phyloP scores from a whole-genome alignment of 2,113 vertebrate genomes.

The Gobio gobio region DNA sequence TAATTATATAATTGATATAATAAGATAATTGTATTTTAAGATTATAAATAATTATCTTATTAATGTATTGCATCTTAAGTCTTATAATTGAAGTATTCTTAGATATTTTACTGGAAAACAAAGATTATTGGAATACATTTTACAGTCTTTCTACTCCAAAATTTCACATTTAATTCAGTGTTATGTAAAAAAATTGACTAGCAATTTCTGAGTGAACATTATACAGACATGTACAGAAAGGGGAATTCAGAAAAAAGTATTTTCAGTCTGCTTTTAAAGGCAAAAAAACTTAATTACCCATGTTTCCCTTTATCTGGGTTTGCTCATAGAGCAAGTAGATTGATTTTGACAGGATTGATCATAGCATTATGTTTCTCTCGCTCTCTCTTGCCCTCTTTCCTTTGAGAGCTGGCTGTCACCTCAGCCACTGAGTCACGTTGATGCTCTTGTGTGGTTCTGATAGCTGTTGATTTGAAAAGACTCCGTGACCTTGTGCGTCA shows the following conservation, averaged over 20 bases:
- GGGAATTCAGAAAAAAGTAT: neutral
- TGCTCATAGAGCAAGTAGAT: slow-evolving; percentile 31
- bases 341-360: slow-evolving; percentile 53
- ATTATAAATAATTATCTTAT: neutral
- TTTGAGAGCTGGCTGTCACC: neutral
- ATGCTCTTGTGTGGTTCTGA: neutral
- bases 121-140: too few species aligned
- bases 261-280: neutral
- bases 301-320: slow-evolving; percentile 31
- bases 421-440: neutral
- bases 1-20: too few species aligned
- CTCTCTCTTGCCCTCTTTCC: neutral
- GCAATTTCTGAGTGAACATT: neutral
- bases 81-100: neutral
- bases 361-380: neutral
- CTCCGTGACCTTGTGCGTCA: neutral
- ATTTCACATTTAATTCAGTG: too few species aligned
- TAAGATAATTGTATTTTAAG: too few species aligned
- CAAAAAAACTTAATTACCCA: slow-evolving; percentile 1
- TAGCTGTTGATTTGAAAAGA: neutral
- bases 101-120: too few species aligned
- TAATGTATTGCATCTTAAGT: neutral
- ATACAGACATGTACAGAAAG: neutral
- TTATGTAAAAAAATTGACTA: too few species aligned
- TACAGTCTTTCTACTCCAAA: too few species aligned